Percentiles rank a stretch among this genome's conserved stretches.
Conservation (phyloP, 2,113 vertebrate species). For the Emydocephalus ijimae region DNA sequence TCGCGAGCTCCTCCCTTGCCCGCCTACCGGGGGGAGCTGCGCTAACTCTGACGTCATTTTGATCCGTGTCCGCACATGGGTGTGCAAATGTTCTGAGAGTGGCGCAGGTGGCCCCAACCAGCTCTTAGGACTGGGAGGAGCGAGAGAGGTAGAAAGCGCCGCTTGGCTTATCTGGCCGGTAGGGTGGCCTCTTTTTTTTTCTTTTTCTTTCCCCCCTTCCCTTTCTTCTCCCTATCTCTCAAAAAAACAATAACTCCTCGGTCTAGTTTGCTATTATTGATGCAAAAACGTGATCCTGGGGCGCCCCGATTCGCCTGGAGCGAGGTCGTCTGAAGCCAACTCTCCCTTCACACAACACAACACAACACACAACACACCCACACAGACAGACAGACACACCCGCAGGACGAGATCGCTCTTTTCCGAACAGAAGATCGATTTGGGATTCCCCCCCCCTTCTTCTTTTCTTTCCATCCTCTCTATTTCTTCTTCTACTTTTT, state of each 20-base stretch:
- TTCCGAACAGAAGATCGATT: neutral
- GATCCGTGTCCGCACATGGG: conserved; percentile 75
- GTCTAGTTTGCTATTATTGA: neutral
- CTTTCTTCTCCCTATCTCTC: neutral
- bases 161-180: neutral
- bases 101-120: conserved; percentile 34
- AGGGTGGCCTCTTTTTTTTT: neutral
- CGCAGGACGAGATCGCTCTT: neutral
- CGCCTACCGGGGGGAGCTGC: conserved; percentile 45
- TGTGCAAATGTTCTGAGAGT: conserved; percentile 60
- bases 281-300: neutral
- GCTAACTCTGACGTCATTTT: conserved; percentile 67
- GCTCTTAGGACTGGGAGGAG: conserved; percentile 35
- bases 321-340: neutral
- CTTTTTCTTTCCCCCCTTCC: no score
- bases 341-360: neutral
- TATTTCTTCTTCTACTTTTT: no score
- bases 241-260: neutral
- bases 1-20: neutral
- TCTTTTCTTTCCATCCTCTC: no score
- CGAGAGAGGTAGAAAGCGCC: neutral
- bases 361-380: no score
- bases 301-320: neutral
- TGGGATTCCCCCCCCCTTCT: neutral
- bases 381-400: no score